Conservation (phyloP, 92 coral and sea anemone species). For the Pocillopora meandrina region DNA sequence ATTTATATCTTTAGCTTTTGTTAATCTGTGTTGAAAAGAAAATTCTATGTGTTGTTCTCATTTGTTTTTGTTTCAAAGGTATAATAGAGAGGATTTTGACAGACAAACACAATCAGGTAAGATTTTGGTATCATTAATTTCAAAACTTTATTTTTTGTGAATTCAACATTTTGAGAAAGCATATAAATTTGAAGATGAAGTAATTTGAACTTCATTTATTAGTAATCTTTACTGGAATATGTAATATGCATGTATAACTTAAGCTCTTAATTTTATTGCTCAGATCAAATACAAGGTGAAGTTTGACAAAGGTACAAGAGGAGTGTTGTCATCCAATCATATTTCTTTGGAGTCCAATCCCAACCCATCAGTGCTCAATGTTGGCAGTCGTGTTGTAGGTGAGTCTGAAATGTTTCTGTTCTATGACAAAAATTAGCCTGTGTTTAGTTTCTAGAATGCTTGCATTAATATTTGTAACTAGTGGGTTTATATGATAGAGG, state of each 20-base stretch:
- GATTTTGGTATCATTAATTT: neutral
- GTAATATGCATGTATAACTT: neutral
- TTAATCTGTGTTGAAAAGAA: neutral
- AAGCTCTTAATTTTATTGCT: neutral
- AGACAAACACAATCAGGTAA: constrained; percentile 81
- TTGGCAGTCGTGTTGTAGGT: constrained; percentile 98
- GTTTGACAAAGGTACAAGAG: constrained; percentile 94
- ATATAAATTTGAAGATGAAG: too few species aligned
- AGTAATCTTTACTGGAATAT: too few species aligned
- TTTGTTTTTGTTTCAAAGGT: constrained; percentile 38
- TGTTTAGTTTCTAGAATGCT: too few species aligned
- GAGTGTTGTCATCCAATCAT: constrained; percentile 87
- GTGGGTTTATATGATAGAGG: too few species aligned
- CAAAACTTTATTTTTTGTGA: neutral
- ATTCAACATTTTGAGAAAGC: neutral
- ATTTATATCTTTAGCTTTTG: too few species aligned
- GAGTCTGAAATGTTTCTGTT: constrained; percentile 5
- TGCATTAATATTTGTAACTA: too few species aligned
- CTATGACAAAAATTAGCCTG: too few species aligned
- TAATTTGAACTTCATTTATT: too few species aligned
- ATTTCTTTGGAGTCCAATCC: constrained; percentile 81
- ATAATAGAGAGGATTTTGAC: constrained; percentile 71
- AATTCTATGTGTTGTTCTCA: neutral
- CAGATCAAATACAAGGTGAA: constrained; percentile 83
- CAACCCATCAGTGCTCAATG: constrained; percentile 63